Conservation (phyloP, 2,797 vertebrate species). For the Chromis chromis region DNA sequence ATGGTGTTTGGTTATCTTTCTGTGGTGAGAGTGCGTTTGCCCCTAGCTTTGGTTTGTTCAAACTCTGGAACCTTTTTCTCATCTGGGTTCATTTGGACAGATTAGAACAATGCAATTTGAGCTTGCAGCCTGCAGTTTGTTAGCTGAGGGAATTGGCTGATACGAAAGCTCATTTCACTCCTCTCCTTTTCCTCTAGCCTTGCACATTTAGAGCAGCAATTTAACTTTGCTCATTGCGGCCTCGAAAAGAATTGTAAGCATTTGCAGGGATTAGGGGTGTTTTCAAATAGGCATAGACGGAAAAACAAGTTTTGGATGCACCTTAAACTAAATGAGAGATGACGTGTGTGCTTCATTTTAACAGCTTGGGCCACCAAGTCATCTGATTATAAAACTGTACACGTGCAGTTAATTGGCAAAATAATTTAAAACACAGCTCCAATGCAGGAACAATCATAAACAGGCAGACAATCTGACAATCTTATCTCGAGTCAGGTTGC, state of each 20-base stretch:
- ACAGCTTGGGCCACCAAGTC: not conserved
- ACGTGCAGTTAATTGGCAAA: not conserved
- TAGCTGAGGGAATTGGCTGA: constrained; percentile 20
- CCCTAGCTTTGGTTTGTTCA: constrained; percentile 40
- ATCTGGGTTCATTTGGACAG: constrained; percentile 51
- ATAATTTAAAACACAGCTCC: not conserved
- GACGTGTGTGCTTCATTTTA: not conserved
- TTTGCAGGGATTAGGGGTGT: not conserved
- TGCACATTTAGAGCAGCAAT: constrained; percentile 16
- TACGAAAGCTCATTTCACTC: constrained; percentile 9
- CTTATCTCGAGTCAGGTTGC: not conserved
- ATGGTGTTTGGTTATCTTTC: constrained; percentile 54
- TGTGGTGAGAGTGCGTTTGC: constrained; percentile 9
- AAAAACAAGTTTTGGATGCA: not conserved
- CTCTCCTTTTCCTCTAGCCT: constrained; percentile 6
- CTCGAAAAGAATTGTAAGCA: not conserved
- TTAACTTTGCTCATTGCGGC: not conserved
- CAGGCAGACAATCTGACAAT: not conserved
- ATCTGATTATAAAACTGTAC: not conserved
- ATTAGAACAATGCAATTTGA: constrained; percentile 49
- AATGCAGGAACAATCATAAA: not conserved
- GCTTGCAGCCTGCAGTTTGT: constrained; percentile 46
- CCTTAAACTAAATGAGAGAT: not conserved
- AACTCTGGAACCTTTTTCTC: constrained; percentile 46
- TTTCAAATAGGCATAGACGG: not conserved